Conservation (phyloP, 2,797 vertebrate genomes). For the Acanthiza pusilla region DNA sequence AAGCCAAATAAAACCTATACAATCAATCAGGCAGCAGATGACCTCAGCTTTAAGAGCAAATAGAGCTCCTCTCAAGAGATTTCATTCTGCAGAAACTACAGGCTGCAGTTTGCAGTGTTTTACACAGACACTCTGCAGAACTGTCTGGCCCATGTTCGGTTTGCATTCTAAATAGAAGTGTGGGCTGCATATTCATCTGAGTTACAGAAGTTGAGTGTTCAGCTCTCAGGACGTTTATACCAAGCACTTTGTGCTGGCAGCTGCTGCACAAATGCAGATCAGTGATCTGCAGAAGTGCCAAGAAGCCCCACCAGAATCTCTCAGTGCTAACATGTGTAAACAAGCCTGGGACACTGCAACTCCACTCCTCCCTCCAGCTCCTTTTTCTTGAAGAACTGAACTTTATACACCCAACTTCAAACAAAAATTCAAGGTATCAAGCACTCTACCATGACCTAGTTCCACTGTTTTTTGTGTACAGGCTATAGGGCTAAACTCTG, state of each 20-base stretch:
- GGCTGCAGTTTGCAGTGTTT: neutral
- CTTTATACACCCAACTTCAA: neutral
- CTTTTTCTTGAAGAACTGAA: neutral
- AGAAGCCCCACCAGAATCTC: neutral
- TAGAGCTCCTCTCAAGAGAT: neutral
- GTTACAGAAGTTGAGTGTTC: neutral
- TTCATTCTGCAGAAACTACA: neutral
- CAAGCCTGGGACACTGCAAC: neutral
- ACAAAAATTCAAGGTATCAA: rapidly evolving
- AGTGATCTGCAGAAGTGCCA: neutral
- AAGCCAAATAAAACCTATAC: neutral
- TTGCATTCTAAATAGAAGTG: neutral
- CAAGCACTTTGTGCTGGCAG: neutral
- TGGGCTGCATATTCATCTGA: neutral
- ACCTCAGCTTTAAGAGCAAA: neutral
- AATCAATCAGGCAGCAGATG: neutral
- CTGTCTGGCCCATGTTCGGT: rapidly evolving
- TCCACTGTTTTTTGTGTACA: neutral
- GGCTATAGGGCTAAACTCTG: neutral
- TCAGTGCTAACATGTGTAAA: neutral
- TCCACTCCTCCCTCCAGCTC: neutral
- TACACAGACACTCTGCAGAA: neutral
- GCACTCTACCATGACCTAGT: neutral
- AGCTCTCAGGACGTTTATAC: neutral
- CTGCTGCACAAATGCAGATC: neutral